Evolutionary conservation across 1,140 invertebrate genomes (phyloP), one percentile per base, ranked within the genome.

Genomic region (Drosophila seguyi): DNA sequence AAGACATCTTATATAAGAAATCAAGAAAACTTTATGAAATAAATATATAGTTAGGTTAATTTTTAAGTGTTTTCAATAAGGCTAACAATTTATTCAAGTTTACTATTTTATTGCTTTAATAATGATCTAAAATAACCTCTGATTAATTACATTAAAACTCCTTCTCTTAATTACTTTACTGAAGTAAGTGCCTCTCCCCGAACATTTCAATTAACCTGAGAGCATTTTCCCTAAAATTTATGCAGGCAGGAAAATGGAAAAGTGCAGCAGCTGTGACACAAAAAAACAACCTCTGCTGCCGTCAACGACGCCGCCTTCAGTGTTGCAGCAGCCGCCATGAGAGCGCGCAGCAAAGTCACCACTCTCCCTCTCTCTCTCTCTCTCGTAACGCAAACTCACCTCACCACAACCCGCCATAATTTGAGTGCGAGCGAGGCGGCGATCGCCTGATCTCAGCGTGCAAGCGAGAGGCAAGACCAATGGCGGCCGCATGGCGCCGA

Each of bases 391-490:
- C 50, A 38, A 69, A 52, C 45, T 56, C 75, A 76, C 60, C 50
- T 59, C 75, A 76, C 60, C 71, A 75, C 62, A 27, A 45, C 11
- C 34, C 53, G 52, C 73, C 72, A 75, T 65, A 52, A 42, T n/a
- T n/a, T 62, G 42, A 34, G 81, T 69, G 45, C 66, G 74, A 85
- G 63, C 55, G 81, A 81, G 79, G 8, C 61, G 45, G 69, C 79
- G 79, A 87, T 81, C 75, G 47, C 14, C 18, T 13, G 80, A 83
- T 83, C 80, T 66, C 53, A 2, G 34, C 8, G 41, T 6, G 20
- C 10, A 69, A 91, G 82, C 50, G 81, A 86, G 90, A 91, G 29
- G 78, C 73, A 83, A 87, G 75, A 84, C 66, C 63, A 90, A 91
- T 91, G 90, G 90, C 90, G 78, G 88, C 69, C 63, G 53, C 57